Base-by-base conservation (phyloP, 2,888 invertebrate genomes). In the Cyclophora albipunctata region DNA sequence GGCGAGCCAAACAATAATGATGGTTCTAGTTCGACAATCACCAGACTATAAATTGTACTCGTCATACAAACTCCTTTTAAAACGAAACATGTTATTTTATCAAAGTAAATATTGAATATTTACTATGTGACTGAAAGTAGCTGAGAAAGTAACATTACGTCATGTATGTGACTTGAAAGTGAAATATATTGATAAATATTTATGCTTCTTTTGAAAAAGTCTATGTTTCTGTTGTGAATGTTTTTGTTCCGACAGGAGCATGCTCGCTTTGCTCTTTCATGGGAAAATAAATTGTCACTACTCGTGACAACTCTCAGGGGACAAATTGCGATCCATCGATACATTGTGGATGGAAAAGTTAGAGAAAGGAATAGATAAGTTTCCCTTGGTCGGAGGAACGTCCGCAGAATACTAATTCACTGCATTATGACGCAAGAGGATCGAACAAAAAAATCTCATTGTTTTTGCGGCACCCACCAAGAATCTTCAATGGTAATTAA, bases 401-500 rank as follows among this genome's bases (percentile, higher is more conserved):
- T 57, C 53, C 51, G 49, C 52, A 46, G 76, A 77, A 78, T 76
- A 78, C 73, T 71, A 71, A 78, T 75, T 64, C 55, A 47, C 56
- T 59, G 64, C 63, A 72, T 68, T 67, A 67, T 65, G 59, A 60
- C 58, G 57, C 64, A 57, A 55, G 61, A 53, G 62, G 60, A 58
- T 64, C 64, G 63, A 61, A 63, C 64, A 63, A 74, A 71, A 69
- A 64, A 63, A 42, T 48, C 47, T 48, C 62, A 64, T 65, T 67
- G 65, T 67, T 65, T 62, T 58, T 56, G 49, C 57, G 57, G 54
- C 64, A 53, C 58, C 58, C 60, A 55, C 58, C 58, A 56, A 60
- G 68, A 67, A 67, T 71, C 66, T 67, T 71, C 68, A 64, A 63
- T 69, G 65, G 60, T 71, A 73, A 73, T 74, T 73, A 73, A 71